Evolutionary conservation across 2,113 vertebrate species (phyloP), one percentile per base, ranked within the genome.

Genomic region (Puntigrus tetrazona): DNA sequence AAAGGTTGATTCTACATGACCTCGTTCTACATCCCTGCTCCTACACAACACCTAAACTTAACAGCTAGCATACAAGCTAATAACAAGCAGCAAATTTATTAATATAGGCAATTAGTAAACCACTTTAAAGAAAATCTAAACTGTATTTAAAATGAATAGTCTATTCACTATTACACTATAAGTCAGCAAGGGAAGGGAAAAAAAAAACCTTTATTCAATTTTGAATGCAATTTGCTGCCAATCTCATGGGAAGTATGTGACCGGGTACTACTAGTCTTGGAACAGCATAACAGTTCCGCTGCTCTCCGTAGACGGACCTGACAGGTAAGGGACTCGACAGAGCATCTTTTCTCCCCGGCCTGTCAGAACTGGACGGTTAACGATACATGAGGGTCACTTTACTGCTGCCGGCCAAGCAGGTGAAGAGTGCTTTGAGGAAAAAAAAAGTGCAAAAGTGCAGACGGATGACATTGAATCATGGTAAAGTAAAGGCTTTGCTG

Each of bases 351-450:
- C 74, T 76, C 38, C n/a, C 16, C 22, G 41, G 16, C 47, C 16
- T 86, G 38, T 83, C 50, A 83, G 27, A 83, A 14, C 8, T 50
- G 27, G 27, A 29, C 5, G 47, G 34, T 47, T 78, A 72, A 72
- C 43, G 20, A 78, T 77, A 72, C 80, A 43, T 72, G 81, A 79
- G 80, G n/a, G 22, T 34, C 63, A 72, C 61, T 72, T 47, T 43
- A 38, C 43, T 27, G 22, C 22, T 59, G 43, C 27, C 11, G n/a
- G n/a, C n/a, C 11, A 8, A 50, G 41, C 41, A 80, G 25, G 67
- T 43, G 36, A 41, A 31, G 38, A 73, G 43, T n/a, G 45, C 50
- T 61, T 45, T 73, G 27, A 27, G 27, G n/a, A n/a, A n/a, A n/a
- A 16, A 80, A 47, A 55, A 65, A 69, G 18, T 55, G 34, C 81